phyloP scores from a whole-genome alignment of 1,140 invertebrate species.

The Leptestheria dahalacensis region DNA sequence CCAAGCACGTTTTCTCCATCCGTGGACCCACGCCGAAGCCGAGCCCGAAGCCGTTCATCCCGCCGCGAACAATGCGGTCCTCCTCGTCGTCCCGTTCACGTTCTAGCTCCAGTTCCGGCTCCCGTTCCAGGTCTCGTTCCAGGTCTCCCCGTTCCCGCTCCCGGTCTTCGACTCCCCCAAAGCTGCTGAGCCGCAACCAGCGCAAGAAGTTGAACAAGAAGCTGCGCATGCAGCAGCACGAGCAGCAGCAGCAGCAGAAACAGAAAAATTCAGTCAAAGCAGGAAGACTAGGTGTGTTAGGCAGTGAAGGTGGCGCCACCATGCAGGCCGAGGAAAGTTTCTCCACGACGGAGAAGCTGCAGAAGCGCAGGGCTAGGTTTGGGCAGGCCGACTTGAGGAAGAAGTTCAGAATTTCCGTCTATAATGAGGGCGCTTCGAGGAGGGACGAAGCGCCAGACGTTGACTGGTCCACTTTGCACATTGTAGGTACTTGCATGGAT shows the following conservation, averaged over 20 bases:
- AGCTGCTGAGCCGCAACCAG: slow-evolving; percentile 19
- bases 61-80: slow-evolving; percentile 24
- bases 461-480: slow-evolving; percentile 67
- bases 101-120: slow-evolving; percentile 23
- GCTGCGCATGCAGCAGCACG: slow-evolving; percentile 32
- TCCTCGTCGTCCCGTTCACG: slow-evolving; percentile 22
- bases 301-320: background rate
- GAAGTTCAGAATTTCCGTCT: slow-evolving; percentile 22
- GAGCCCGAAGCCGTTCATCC: slow-evolving; percentile 20
- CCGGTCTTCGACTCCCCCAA: background rate
- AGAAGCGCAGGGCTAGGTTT: slow-evolving; percentile 65
- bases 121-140: slow-evolving; percentile 35
- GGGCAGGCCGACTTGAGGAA: slow-evolving; percentile 21
- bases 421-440: slow-evolving; percentile 33
- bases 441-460: slow-evolving; percentile 42
- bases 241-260: slow-evolving; percentile 31
- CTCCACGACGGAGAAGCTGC: slow-evolving; percentile 26
- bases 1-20: too few species aligned
- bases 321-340: slow-evolving; percentile 23
- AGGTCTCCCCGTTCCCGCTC: slow-evolving; percentile 20
- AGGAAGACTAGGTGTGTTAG: background rate
- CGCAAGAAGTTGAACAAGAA: slow-evolving; percentile 27
- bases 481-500: slow-evolving; percentile 81
- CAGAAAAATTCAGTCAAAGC: background rate
- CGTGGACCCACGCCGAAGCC: too few species aligned